These are phyloP conservation scores for Notechis scutatus DNA, from an alignment of 2,113 vertebrate genomes.

Conservation along the genomic window DNA sequence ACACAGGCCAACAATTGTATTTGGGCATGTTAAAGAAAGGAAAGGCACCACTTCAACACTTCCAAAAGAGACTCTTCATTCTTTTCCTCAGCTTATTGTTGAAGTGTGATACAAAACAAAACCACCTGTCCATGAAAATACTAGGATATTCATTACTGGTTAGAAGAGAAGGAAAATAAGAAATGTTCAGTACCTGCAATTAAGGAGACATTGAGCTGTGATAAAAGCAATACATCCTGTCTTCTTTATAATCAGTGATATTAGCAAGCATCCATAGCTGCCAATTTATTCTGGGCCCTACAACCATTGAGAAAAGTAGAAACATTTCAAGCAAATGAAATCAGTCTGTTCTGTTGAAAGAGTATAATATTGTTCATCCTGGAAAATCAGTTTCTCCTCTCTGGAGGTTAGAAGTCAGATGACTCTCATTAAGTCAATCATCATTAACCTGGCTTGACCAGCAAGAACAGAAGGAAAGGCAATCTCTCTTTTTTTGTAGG, in stretches of 20 bases:
- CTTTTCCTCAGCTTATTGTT: neutral
- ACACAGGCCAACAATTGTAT: neutral
- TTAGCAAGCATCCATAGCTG: neutral
- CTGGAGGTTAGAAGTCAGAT: constrained; percentile 37
- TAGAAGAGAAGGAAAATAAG: neutral
- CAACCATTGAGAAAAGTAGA: constrained; percentile 36
- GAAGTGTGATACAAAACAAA: neutral
- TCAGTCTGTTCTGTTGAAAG: constrained; percentile 27
- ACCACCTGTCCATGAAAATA: neutral
- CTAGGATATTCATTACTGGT: neutral
- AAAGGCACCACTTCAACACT: neutral
- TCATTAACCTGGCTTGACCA: constrained; percentile 47
- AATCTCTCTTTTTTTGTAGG: constrained; percentile 49
- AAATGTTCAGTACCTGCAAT: neutral
- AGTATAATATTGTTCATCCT: constrained; percentile 48
- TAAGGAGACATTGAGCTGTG: neutral
- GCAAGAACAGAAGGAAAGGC: constrained; percentile 46
- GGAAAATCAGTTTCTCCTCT: constrained; percentile 44
- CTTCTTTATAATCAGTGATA: constrained; percentile 2
- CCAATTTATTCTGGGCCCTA: constrained; percentile 24
- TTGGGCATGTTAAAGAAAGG: neutral
- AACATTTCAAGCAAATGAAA: constrained; percentile 43
- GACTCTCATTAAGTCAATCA: constrained; percentile 51
- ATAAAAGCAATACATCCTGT: neutral
- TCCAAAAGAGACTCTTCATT: neutral